Percentiles rank a stretch among this genome's conserved stretches.
Evolutionary conservation across 1,140 invertebrate species (phyloP).

Genomic region (Drosophila erecta): DNA sequence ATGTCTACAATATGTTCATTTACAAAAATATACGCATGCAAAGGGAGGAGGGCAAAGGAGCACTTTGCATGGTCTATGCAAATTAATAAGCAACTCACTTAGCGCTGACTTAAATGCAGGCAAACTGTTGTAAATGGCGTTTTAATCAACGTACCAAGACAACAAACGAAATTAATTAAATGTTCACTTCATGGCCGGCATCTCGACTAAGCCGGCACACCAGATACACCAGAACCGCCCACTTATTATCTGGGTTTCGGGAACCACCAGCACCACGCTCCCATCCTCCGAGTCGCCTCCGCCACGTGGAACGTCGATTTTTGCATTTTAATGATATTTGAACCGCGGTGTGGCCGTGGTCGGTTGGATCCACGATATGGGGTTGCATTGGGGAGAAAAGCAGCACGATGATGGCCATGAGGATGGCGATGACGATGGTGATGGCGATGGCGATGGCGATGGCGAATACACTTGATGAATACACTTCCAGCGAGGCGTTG

Average conservation of each 20-base stretch:
- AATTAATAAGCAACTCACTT: slow-evolving; percentile 74
- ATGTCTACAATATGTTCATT: slow-evolving; percentile 43
- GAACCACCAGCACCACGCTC: neutral
- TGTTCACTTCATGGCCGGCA: slow-evolving; percentile 55
- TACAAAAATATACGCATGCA: slow-evolving; percentile 8
- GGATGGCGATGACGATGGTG: slow-evolving; percentile 7
- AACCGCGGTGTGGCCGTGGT: slow-evolving; percentile 55
- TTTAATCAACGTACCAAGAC: slow-evolving; percentile 68
- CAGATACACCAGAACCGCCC: slow-evolving; percentile 10
- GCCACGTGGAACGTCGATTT: slow-evolving; percentile 67
- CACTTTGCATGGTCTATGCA: slow-evolving; percentile 20
- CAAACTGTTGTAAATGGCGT: slow-evolving; percentile 72
- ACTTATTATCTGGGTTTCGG: slow-evolving; percentile 23
- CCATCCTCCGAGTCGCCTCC: slow-evolving; percentile 20
- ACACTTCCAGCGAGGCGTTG: slow-evolving; percentile 21
- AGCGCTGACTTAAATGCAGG: slow-evolving; percentile 53
- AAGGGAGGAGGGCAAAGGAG: neutral
- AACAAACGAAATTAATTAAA: slow-evolving; percentile 79
- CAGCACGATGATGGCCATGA: neutral
- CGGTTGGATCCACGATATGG: slow-evolving; percentile 25
- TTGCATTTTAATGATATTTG: slow-evolving; percentile 81
- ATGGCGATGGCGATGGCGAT: neutral
- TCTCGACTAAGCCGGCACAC: slow-evolving; percentile 15
- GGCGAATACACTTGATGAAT: slow-evolving; percentile 26
- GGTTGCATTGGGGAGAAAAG: slow-evolving; percentile 20